Base-by-base conservation (phyloP, 2,113 vertebrate genomes). In the Lepisosteus oculatus region DNA sequence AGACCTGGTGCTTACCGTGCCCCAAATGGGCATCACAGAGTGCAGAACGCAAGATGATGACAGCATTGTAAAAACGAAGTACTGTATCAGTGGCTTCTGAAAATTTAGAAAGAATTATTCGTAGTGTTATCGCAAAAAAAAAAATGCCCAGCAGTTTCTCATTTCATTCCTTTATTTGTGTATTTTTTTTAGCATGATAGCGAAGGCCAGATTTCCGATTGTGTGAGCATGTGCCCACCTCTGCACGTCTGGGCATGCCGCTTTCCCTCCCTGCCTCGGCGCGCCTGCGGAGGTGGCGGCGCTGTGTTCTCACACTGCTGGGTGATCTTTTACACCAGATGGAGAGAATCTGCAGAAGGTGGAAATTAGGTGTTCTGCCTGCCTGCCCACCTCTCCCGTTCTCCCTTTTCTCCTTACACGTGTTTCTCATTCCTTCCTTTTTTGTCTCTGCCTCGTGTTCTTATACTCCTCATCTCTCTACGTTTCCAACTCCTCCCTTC, bases 301-400 rank as follows among this genome's bases (percentile, higher is more conserved):
- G 85, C 86, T 90, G 82, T 83, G 87, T 87, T 90, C 85, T 82
- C 88, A 87, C 84, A 92, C 89, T 90, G 90, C 86, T 84, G 88
- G 86, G 89, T 91, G 92, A 93, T 93, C 90, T 92, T 91, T 91
- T 90, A 89, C 88, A 92, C 89, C 85, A 86, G 90, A 90, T 88
- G 88, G 85, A 91, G 88, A 61, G 85, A 88, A 81, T 85, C 73
- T 76, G 79, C 83, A 82, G 83, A 89, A 93, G 90, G 90, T 94
- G 94, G 91, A 93, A 95, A 94, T 94, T 77, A 93, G 90, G 85
- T 94, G 93, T 90, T 88, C 85, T 88, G 79, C 80, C 83, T 85
- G 81, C 70, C 89, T 89, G 84, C 88, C 81, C 70, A 76, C 76
- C 83, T 80, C 76, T 78, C 73, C 71, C 75, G 77, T 68, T 74